Conservation (phyloP, 2,113 vertebrate species). For the Hippocampus comes region DNA sequence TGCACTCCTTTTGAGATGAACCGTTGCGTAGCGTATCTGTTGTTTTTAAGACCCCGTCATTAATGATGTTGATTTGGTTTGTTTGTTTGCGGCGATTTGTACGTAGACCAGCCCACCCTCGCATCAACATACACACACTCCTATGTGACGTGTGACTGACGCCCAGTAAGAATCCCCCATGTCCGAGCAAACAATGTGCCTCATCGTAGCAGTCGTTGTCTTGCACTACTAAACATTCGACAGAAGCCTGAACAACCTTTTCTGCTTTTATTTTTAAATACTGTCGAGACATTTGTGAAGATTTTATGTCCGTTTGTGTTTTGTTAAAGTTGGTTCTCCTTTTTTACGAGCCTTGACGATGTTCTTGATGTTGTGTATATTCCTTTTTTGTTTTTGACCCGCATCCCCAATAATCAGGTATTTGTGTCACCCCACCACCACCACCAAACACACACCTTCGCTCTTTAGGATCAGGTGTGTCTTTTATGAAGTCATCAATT, state of each 20-base stretch:
- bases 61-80: slow-evolving; percentile 56
- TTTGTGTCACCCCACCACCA: slow-evolving; percentile 16
- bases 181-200: slow-evolving; percentile 75
- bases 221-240: slow-evolving; percentile 87
- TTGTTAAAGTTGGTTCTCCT: slow-evolving; percentile 71
- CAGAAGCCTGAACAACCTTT: slow-evolving; percentile 87
- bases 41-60: slow-evolving; percentile 7
- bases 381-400: slow-evolving; percentile 69
- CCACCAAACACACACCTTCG: not conserved
- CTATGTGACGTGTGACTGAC: slow-evolving; percentile 20
- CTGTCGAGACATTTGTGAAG: slow-evolving; percentile 87
- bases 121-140: slow-evolving; percentile 8
- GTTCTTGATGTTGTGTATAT: slow-evolving; percentile 71
- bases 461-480: slow-evolving; percentile 28
- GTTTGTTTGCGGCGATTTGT: slow-evolving; percentile 74
- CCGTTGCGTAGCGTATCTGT: slow-evolving; percentile 66
- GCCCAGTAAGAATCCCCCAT: slow-evolving; percentile 27
- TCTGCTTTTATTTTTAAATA: slow-evolving; percentile 82
- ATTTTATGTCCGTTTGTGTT: slow-evolving; percentile 81
- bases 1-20: slow-evolving; percentile 80
- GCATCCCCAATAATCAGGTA: slow-evolving; percentile 50
- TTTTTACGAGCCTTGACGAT: slow-evolving; percentile 86
- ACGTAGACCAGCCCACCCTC: slow-evolving; percentile 57
- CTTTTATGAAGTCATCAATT: slow-evolving; percentile 34
- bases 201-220: slow-evolving; percentile 82